These are phyloP conservation scores for Phalacrocorax carbo DNA, from an alignment of 2,113 vertebrate genomes.

Conservation along the genomic window DNA sequence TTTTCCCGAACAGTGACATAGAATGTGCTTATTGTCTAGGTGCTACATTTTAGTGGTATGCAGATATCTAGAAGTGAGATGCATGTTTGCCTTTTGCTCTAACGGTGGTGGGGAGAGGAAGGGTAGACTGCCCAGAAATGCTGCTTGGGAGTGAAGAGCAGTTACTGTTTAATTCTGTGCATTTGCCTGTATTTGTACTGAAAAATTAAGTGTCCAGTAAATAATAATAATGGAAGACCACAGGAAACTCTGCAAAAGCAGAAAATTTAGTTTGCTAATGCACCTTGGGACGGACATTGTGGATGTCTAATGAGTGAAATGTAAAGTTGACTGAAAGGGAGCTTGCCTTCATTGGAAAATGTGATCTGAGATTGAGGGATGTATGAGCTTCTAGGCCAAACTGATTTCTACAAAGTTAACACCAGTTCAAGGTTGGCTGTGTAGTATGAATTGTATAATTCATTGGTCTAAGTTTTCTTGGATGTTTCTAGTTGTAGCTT, in stretches of 20 bases:
- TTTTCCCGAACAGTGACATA: background rate
- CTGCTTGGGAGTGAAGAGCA: background rate
- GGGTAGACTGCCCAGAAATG: background rate
- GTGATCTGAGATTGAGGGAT: background rate
- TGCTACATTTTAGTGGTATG: background rate
- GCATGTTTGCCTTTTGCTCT: background rate
- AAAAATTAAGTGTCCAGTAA: background rate
- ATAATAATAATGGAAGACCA: background rate
- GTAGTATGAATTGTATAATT: background rate
- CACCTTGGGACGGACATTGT: background rate
- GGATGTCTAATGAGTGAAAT: background rate
- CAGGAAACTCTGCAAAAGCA: background rate
- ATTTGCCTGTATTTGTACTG: background rate
- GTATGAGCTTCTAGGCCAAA: background rate
- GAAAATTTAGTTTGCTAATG: background rate
- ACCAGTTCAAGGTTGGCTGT: background rate
- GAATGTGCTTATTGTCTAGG: background rate
- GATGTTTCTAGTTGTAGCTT: background rate
- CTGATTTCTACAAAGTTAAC: background rate
- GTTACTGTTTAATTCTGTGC: background rate
- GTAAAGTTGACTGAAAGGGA: background rate
- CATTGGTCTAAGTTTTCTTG: background rate
- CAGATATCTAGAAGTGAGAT: background rate
- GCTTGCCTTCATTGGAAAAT: background rate
- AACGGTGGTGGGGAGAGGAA: rapidly evolving